Conservation (phyloP, 2,113 vertebrate genomes). For the Corapipo altera region DNA sequence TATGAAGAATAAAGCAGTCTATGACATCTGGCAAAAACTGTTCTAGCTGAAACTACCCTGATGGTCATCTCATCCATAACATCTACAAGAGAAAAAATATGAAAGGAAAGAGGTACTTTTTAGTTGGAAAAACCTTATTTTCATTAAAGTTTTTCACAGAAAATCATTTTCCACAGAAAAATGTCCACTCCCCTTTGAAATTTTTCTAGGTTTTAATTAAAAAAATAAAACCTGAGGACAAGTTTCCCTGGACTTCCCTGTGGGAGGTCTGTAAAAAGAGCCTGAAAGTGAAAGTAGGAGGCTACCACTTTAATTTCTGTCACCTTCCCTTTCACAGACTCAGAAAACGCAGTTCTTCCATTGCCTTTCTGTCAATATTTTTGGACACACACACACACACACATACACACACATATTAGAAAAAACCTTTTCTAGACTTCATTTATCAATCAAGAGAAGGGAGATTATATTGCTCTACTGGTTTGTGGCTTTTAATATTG, state of each 20-base stretch:
- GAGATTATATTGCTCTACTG: background rate
- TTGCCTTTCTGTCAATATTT: background rate
- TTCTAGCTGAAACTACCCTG: background rate
- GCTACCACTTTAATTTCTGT: background rate
- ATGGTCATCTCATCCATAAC: background rate
- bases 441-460: background rate
- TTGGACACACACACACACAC: background rate
- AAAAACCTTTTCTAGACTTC: background rate
- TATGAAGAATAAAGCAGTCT: background rate
- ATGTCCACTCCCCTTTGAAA: background rate
- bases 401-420: background rate
- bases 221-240: background rate
- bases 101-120: background rate
- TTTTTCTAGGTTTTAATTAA: background rate
- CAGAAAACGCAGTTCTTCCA: background rate
- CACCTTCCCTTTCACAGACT: background rate
- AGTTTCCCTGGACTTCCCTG: background rate
- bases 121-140: background rate
- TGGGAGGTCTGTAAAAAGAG: background rate
- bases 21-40: background rate
- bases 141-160: background rate
- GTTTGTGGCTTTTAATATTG: background rate
- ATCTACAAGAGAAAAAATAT: background rate
- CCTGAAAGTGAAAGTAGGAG: background rate
- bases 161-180: background rate